phyloP scores from a whole-genome alignment of 2,888 invertebrate genomes.

The Troglohyphantes excavatus region DNA sequence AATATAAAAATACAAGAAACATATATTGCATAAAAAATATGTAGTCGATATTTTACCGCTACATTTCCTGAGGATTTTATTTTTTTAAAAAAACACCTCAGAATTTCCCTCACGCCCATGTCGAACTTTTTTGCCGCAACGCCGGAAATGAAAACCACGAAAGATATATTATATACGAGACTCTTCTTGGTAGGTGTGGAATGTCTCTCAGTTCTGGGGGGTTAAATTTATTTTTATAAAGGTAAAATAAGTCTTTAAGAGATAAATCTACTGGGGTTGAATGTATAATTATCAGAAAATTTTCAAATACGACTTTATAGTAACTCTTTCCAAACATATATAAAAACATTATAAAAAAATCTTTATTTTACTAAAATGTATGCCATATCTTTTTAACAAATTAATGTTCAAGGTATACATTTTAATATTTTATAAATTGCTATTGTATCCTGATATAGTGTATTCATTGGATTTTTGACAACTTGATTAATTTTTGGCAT shows the following conservation, averaged over 20 bases:
- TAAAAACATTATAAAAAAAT: no score
- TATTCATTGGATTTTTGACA: no score
- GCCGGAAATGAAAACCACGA: constrained; percentile 54
- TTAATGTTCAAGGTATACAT: no score
- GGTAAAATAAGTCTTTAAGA: neutral
- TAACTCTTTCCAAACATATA: no score
- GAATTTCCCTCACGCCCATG: constrained; percentile 17
- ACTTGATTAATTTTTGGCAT: no score
- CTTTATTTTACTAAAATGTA: no score
- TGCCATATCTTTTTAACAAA: no score
- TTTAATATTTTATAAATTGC: no score
- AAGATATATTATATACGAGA: constrained; percentile 46
- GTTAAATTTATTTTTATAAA: neutral
- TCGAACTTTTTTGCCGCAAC: constrained; percentile 20
- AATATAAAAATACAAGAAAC: constrained; percentile 9
- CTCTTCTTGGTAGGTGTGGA: constrained; percentile 40
- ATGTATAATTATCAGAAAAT: no score
- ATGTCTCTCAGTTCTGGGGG: constrained; percentile 7
- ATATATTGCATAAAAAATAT: neutral
- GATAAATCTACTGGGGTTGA: neutral
- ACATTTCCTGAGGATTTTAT: constrained; percentile 38
- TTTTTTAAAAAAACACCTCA: constrained; percentile 7
- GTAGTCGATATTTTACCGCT: constrained; percentile 47
- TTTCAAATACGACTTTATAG: no score
- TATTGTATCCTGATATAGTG: no score